These are phyloP conservation scores for Puntigrus tetrazona DNA, from an alignment of 2,113 vertebrate species.

Conservation along the genomic window DNA sequence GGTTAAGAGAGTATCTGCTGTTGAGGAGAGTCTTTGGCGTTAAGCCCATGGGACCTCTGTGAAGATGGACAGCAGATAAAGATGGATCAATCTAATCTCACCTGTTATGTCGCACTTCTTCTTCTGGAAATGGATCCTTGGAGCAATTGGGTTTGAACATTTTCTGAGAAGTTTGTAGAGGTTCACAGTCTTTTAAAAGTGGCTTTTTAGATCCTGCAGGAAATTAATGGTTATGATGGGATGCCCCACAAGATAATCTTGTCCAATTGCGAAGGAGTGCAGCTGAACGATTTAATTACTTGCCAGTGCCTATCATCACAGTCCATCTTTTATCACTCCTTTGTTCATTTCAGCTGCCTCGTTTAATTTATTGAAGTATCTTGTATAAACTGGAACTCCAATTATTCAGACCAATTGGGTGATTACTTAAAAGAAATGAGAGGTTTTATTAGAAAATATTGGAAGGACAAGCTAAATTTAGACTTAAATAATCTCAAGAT, in stretches of 20 bases:
- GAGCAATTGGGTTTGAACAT: background rate
- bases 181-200: background rate
- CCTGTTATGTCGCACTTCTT: background rate
- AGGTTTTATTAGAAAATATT: constrained; percentile 11
- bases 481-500: background rate
- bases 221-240: constrained; percentile 29
- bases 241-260: constrained; percentile 10
- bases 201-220: constrained; percentile 27
- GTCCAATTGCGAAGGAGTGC: background rate
- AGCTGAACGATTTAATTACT: constrained; percentile 38
- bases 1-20: constrained; percentile 9
- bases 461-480: background rate
- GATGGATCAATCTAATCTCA: constrained; percentile 1
- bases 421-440: constrained; percentile 27
- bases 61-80: constrained; percentile 22
- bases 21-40: constrained; percentile 7
- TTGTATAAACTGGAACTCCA: constrained; percentile 37
- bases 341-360: constrained; percentile 11
- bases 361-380: constrained; percentile 21
- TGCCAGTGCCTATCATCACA: background rate
- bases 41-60: background rate
- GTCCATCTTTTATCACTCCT: constrained; percentile 27
- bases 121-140: constrained; percentile 7
- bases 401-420: constrained; percentile 24
- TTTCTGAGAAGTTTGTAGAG: constrained; percentile 17